Base-by-base conservation (phyloP, 2,888 invertebrate genomes). In the Hylaea fasciaria region DNA sequence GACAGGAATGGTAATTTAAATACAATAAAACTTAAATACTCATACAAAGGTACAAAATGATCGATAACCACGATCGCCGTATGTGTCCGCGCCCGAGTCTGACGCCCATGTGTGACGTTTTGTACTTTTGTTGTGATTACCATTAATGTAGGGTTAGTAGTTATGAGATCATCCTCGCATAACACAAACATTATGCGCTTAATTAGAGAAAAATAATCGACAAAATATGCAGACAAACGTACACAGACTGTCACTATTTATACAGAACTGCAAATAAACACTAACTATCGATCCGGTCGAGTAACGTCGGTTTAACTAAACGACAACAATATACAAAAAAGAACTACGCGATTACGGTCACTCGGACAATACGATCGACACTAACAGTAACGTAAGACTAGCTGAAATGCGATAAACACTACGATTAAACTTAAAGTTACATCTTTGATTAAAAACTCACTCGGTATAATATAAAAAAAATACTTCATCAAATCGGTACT, bases 391-490 rank as follows among this genome's bases (percentile, higher is more conserved):
- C 87, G 88, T 91, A 91, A 91, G 92, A 92, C 92, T 92, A 92
- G 92, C 82, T 85, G 90, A 92, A 91, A 91, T 90, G 92, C 89
- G 85, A 89, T 90, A 89, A 87, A 89, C 83, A 91, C 90, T 90
- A 91, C 80, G 78, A 68, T 77, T 83, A 85, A 91, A 90, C 88
- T 88, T 91, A 89, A 89, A 87, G 73, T 86, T 90, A 91, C 86
- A 91, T 92, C 92, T 91, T 92, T 91, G 92, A 90, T 91, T 87
- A 86, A 86, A 61, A 90, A 90, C 89, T 91, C 91, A 91, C 91
- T 90, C 89, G 82, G 85, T 85, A 84, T 80, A 84, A 77, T 76
- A 78, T 80, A 74, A 81, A 85, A n/a, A 85, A 87, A 86, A 86
- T 86, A 87, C 81, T 82, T 81, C 77, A 77, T 73, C 78, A 81